These are phyloP conservation scores for Cremastobaeus sp. DNA, from an alignment of 2,888 invertebrate species.

Conservation along the genomic window DNA sequence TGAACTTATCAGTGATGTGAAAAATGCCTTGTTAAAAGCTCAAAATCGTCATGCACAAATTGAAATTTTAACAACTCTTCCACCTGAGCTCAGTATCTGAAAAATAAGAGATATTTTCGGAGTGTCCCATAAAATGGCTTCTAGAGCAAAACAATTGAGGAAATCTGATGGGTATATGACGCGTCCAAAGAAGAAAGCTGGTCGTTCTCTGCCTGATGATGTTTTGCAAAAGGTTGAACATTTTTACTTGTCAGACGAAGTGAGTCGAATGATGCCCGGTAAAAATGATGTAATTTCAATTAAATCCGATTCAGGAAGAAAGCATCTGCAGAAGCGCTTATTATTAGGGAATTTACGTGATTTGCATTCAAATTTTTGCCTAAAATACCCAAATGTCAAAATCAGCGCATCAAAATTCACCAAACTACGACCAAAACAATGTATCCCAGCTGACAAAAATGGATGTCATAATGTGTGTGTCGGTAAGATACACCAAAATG, in stretches of 20 bases:
- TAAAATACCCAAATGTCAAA: not conserved
- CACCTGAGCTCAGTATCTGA: not conserved
- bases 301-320: not conserved
- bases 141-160: not conserved
- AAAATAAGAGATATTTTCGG: not conserved
- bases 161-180: not conserved
- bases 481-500: not conserved
- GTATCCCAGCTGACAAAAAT: not conserved
- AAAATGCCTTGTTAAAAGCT: not conserved
- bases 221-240: not conserved
- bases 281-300: not conserved
- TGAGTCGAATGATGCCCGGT: slow-evolving; percentile 1
- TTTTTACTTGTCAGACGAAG: slow-evolving; percentile 1
- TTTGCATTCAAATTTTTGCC: not conserved
- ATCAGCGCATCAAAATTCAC: not conserved
- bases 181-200: not conserved
- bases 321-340: not conserved
- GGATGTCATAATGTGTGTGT: slow-evolving; percentile 4
- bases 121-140: slow-evolving; percentile 9
- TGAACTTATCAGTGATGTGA: slow-evolving; percentile 1
- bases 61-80: slow-evolving; percentile 7
- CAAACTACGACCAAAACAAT: slow-evolving; percentile 3
- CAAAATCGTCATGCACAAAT: slow-evolving; percentile 6
- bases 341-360: slow-evolving; percentile 6
- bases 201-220: not conserved